Conservation (phyloP, 1,140 invertebrate species). For the Gryon sp. region DNA sequence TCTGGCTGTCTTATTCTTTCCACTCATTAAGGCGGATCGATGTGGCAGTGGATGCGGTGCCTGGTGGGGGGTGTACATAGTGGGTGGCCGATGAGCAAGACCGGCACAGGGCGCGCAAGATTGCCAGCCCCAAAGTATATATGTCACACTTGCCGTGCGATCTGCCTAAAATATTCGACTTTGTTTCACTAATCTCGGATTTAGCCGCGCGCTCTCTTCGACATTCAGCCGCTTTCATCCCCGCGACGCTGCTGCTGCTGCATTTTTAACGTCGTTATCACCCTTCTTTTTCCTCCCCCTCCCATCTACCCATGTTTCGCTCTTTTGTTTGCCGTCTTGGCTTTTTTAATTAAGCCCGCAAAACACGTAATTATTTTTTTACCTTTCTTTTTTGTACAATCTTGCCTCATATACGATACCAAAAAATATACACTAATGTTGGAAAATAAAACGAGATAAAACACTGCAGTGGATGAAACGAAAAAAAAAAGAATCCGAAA, state of each 20-base stretch:
- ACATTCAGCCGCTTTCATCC: conserved; percentile 15
- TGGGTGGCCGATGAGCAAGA: conserved; percentile 58
- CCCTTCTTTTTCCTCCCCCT: background rate
- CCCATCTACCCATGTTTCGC: background rate
- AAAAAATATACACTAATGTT: no score
- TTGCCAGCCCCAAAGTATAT: conserved; percentile 44
- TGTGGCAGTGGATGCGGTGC: conserved; percentile 75
- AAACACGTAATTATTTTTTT: conserved; percentile 16
- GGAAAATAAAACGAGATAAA: no score
- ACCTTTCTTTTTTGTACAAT: no score
- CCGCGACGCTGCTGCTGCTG: conserved; percentile 1
- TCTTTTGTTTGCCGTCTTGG: background rate
- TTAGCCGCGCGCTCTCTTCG: conserved; percentile 13
- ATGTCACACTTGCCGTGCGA: conserved; percentile 55
- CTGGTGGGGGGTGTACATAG: conserved; percentile 59
- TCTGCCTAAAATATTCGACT: conserved; percentile 61
- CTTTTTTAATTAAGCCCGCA: conserved; percentile 20
- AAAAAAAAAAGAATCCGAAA: no score
- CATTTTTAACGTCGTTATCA: conserved; percentile 31
- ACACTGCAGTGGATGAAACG: no score
- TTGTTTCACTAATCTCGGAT: conserved; percentile 52
- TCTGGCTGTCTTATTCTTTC: conserved; percentile 79
- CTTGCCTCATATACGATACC: no score
- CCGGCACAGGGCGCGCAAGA: conserved; percentile 66
- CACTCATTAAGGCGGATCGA: conserved; percentile 80